Evolutionary conservation across 2,797 vertebrate species (phyloP).

Genomic region (Darevskia mixta): DNA sequence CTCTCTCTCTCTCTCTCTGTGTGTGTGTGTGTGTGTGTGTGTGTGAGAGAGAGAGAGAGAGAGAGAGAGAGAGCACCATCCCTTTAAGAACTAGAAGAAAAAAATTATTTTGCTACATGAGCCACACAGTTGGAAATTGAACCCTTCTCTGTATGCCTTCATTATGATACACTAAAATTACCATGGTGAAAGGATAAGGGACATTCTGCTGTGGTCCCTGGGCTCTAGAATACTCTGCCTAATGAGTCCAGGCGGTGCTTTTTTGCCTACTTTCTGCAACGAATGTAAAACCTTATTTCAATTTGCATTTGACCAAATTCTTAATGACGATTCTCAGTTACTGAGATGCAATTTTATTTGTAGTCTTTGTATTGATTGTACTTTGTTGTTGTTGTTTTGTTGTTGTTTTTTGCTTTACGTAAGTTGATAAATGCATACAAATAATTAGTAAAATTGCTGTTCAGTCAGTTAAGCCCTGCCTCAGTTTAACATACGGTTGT

Average conservation of each 20-base stretch:
- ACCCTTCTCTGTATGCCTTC: neutral
- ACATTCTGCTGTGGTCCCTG: neutral
- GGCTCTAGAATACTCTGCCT: neutral
- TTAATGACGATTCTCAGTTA: neutral
- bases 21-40: neutral
- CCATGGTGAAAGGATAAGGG: neutral
- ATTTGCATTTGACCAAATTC: neutral
- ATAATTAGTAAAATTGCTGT: neutral
- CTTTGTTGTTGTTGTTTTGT: no score
- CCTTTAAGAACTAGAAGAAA: neutral
- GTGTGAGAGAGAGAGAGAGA: neutral
- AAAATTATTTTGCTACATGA: neutral
- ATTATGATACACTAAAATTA: neutral
- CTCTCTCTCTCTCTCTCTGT: neutral
- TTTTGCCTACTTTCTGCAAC: neutral
- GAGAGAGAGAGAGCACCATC: neutral
- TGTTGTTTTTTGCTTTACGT: neutral
- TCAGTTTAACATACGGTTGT: neutral
- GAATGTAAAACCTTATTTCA: neutral
- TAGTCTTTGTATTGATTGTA: neutral
- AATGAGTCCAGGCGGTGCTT: neutral
- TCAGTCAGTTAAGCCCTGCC: neutral
- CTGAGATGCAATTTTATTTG: neutral
- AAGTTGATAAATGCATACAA: neutral
- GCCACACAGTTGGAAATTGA: fast-evolving